A percentile compares a stretch with the other conserved stretches of the same genome.
Evolutionary conservation across 1,140 invertebrate genomes (phyloP).

Genomic region (Brachionus rotundiformis): DNA sequence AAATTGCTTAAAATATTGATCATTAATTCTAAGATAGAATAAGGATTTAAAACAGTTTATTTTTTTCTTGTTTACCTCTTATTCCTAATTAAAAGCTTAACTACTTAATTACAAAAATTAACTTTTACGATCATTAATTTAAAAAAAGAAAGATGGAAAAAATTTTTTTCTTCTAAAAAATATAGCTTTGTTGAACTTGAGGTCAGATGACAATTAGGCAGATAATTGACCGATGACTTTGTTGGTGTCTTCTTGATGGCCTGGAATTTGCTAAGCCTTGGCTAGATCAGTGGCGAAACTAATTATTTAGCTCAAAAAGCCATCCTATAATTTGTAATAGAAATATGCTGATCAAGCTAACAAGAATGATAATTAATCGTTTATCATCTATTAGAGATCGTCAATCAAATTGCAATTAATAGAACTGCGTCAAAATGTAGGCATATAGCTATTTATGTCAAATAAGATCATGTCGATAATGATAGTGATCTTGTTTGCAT

Average conservation of each 20-base stretch:
- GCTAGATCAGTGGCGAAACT: too few species aligned
- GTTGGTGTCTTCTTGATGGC: neutral
- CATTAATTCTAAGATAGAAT: neutral
- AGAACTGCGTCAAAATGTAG: neutral
- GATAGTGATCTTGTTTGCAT: constrained; percentile 13
- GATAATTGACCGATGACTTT: neutral
- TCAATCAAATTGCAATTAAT: constrained; percentile 44
- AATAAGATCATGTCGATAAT: neutral
- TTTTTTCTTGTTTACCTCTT: neutral
- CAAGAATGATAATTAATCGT: constrained; percentile 47
- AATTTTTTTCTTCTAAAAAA: too few species aligned
- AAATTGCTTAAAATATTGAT: neutral
- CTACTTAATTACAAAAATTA: neutral
- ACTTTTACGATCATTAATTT: neutral
- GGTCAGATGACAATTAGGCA: too few species aligned
- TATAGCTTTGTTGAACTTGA: too few species aligned
- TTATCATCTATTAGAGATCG: constrained; percentile 42
- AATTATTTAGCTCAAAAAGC: neutral
- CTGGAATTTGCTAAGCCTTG: neutral
- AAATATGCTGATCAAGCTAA: neutral
- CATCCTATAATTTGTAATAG: neutral
- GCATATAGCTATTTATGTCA: constrained; percentile 19
- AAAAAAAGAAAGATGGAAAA: too few species aligned
- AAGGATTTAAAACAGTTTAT: neutral
- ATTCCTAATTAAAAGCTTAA: neutral